Evolutionary conservation across 2,113 vertebrate species (phyloP), one percentile per base, ranked within the genome.

Genomic region (Pelodiscus sinensis): DNA sequence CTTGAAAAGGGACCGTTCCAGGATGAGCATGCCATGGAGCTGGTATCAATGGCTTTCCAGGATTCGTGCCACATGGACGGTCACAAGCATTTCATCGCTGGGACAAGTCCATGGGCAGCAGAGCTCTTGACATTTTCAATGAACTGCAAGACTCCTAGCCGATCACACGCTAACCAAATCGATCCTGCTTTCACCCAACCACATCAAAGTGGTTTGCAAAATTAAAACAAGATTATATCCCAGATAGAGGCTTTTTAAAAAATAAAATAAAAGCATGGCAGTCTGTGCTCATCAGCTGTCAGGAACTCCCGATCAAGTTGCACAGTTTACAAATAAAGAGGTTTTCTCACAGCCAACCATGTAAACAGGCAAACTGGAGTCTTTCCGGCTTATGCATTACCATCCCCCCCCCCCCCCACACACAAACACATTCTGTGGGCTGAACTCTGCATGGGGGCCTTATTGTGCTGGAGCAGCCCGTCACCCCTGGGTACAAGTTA

Each of bases 51-150:
- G 29, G 2, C 78, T 38, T 71, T n/a, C 19, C 13, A n/a, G 54
- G 75, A 85, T 1, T 50, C 25, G 55, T 1, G 3, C 65, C 75
- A 38, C 1, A 5, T 0, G 0, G 13, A 57, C 27, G 44, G 77
- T 82, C 86, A 82, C 77, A 14, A 0, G 1, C 0, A 0, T 1
- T 56, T 27, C 27, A 54, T 18, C 31, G 51, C 78, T 54, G 25
- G 29, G 13, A 21, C 62, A 19, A 21, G n/a, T 71, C 31, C n/a
- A 21, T 2, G 4, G 31, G 19, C 31, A 19, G 31, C 31, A 21
- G n/a, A 9, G n/a, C 31, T 71, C 16, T 31, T 68, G 65, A n/a
- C 15, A 65, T n/a, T 68, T n/a, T n/a, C 31, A 71, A 71, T 8
- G 31, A 35, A 35, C 62, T 15, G 62, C 29, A 65, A 65, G 15